These are phyloP conservation scores for Diorhabda elongata DNA, from an alignment of 1,140 invertebrate genomes.

Conservation along the genomic window DNA sequence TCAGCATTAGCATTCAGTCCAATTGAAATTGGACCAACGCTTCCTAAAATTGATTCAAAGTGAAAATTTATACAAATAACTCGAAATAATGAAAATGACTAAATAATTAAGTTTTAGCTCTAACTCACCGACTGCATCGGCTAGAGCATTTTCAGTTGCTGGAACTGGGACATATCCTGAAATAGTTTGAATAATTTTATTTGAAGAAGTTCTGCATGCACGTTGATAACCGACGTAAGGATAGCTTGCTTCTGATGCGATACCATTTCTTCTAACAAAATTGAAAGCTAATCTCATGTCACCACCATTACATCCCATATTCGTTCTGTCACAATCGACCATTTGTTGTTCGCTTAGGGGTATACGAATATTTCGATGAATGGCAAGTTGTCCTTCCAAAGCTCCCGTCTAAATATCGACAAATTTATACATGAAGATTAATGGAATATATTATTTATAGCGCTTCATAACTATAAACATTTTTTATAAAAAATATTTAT, in stretches of 20 bases:
- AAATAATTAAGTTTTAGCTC: too few relatives aligned
- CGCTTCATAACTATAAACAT: too few relatives aligned
- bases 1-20: conserved; percentile 79
- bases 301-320: conserved; percentile 23
- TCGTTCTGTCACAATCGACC: conserved; percentile 40
- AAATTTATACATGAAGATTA: too few relatives aligned
- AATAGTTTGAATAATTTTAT: conserved; percentile 32
- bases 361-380: conserved; percentile 70
- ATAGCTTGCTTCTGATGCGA: conserved; percentile 27
- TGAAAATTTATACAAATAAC: too few relatives aligned
- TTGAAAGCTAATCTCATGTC: conserved; percentile 23
- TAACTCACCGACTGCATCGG: conserved; percentile 59
- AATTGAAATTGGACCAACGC: conserved; percentile 77
- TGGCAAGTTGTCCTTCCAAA: conserved; percentile 91
- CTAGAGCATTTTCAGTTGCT: conserved; percentile 64
- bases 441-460: too few relatives aligned
- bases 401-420: conserved; percentile 70
- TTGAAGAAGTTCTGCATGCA: background rate
- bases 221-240: conserved; percentile 15
- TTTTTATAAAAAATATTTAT: too few relatives aligned
- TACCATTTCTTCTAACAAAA: conserved; percentile 51
- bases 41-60: conserved; percentile 39
- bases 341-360: conserved; percentile 31
- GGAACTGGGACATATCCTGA: conserved; percentile 52
- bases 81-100: too few relatives aligned